Base-by-base conservation (phyloP, 1,140 invertebrate species). In the Ptiloglossa arizonensis region DNA sequence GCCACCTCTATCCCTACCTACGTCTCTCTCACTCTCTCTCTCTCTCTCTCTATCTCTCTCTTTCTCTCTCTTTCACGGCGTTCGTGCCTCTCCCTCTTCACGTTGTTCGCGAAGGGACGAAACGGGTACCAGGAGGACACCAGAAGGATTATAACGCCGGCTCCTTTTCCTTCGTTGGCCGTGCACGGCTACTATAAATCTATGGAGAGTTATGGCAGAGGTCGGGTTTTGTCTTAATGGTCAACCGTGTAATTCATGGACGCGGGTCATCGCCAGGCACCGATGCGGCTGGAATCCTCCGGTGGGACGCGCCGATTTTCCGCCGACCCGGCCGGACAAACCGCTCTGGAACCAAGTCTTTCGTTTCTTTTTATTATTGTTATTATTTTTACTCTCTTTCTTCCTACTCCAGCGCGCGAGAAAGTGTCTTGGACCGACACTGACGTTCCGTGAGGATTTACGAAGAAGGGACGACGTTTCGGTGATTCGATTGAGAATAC, bases 211-310 rank as follows among this genome's bases (percentile, higher is more conserved):
- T 91, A 91, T 89, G 87, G 87, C 86, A 85, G 82, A 79, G 86
- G 41, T 75, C 81, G 80, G 88, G 83, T 90, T 90, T 91, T 90
- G 90, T 91, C 90, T 90, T 91, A 91, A 90, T 90, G 90, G 90
- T 90, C 89, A 87, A 85, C 83, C 87, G 87, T 88, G 88, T 87
- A 87, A 90, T 90, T 90, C 86, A 87, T 89, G 81, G 70, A 67
- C 71, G 67, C 48, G 77, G 72, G 52, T 73, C 62, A 66, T 64
- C 70, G 71, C n/a, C 63, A 46, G 77, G 69, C 66, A 68, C 69
- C 77, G 77, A 79, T 46, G 64, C 64, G 72, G 54, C 69, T 78
- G 75, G 80, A 81, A 81, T 81, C 56, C n/a, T 41, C 56, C 35
- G 41, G 50, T 62, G 57, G 24, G 64, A 41, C n/a, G n/a, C n/a